Conservation (phyloP, 2,113 vertebrate genomes). For the Climacteris rufus region DNA sequence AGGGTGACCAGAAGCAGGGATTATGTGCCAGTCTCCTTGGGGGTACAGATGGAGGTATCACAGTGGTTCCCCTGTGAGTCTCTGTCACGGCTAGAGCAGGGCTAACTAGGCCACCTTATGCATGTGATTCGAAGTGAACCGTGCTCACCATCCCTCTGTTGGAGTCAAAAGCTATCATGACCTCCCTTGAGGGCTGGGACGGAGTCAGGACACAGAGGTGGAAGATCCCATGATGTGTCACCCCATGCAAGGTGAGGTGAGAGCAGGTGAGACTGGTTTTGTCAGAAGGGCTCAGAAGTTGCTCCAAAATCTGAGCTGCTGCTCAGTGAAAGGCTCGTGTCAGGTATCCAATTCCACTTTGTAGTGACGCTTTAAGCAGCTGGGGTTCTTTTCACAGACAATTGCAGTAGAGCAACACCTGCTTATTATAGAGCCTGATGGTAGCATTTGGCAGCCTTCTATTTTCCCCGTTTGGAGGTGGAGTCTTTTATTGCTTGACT, state of each 20-base stretch:
- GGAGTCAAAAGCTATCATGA: neutral
- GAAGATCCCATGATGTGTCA: neutral
- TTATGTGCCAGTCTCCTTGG: neutral
- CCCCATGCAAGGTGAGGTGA: neutral
- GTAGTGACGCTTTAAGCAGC: neutral
- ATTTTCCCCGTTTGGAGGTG: neutral
- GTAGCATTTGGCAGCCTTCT: neutral
- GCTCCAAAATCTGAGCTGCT: neutral
- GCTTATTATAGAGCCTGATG: neutral
- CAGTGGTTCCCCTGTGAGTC: neutral
- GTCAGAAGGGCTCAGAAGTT: neutral
- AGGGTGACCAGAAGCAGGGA: neutral
- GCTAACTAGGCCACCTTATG: neutral
- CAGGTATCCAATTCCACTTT: neutral
- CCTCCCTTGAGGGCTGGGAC: neutral
- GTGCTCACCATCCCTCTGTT: fast-evolving
- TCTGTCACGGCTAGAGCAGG: neutral
- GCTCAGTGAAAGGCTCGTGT: neutral
- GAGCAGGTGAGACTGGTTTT: constrained; percentile 12
- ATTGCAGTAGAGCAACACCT: neutral
- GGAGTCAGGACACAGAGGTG: neutral
- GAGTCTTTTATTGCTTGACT: neutral
- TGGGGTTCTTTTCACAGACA: neutral
- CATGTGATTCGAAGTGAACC: neutral
- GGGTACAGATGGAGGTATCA: neutral